Evolutionary conservation across 1,140 invertebrate species (phyloP).

Genomic region (Papilio polyxenes): DNA sequence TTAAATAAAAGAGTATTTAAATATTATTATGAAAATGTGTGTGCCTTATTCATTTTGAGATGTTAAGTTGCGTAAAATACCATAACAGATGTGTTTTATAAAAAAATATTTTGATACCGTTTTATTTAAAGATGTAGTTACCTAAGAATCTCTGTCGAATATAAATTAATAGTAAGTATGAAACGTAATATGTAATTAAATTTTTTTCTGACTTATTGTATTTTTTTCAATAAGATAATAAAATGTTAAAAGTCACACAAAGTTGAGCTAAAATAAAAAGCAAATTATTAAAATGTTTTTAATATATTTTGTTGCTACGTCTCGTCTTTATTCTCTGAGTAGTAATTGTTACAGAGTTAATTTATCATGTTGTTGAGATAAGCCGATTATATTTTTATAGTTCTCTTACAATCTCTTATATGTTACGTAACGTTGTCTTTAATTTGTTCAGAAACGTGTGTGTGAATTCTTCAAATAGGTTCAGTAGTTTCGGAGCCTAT

Average conservation of each 20-base stretch:
- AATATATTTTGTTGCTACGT: neutral
- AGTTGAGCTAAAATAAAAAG: neutral
- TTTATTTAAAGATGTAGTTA: neutral
- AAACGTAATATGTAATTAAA: neutral
- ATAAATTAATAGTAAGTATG: neutral
- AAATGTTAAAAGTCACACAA: too few relatives aligned
- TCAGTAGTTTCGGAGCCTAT: too few relatives aligned
- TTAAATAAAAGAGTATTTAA: too few relatives aligned
- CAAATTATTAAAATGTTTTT: neutral
- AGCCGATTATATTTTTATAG: conserved; percentile 11
- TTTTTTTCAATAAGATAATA: neutral
- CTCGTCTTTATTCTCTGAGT: neutral
- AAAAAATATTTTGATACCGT: neutral
- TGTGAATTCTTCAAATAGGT: too few relatives aligned
- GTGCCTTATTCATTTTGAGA: neutral
- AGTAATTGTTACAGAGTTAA: conserved; percentile 9
- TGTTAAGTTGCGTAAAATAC: neutral
- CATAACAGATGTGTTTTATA: neutral
- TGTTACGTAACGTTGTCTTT: neutral
- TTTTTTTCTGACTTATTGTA: neutral
- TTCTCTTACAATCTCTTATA: neutral
- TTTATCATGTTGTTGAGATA: neutral
- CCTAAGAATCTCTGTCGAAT: conserved; percentile 22
- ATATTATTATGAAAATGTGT: neutral
- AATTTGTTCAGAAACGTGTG: neutral